These are phyloP conservation scores for Dynastes tityus DNA, from an alignment of 2,888 invertebrate species.

Conservation along the genomic window DNA sequence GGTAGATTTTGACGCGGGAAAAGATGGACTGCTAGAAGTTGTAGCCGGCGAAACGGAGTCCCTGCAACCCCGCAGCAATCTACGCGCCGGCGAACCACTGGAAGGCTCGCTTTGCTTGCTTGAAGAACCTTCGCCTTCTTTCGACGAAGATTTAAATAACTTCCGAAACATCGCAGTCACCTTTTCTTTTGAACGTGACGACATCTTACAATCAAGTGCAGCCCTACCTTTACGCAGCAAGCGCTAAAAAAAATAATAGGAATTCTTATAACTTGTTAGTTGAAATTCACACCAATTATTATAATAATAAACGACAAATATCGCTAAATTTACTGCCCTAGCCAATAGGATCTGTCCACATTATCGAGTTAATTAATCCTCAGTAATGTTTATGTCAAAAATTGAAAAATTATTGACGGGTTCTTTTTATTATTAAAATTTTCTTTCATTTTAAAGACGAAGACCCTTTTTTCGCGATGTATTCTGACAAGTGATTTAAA, in stretches of 20 bases:
- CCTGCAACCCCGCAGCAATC: conserved; percentile 66
- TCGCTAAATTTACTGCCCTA: background rate
- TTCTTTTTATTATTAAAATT: no score
- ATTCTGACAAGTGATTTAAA: background rate
- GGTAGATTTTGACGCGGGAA: conserved; percentile 61
- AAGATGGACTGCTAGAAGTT: conserved; percentile 72
- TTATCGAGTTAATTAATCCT: background rate
- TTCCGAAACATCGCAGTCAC: conserved; percentile 86
- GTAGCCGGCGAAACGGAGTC: conserved; percentile 68
- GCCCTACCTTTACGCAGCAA: background rate
- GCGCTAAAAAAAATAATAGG: conserved; percentile 30
- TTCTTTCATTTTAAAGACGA: no score
- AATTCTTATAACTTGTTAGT: background rate
- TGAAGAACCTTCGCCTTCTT: conserved; percentile 75
- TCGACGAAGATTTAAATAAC: conserved; percentile 83
- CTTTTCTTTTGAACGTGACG: conserved; percentile 86
- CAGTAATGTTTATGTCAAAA: no score
- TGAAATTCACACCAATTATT: background rate
- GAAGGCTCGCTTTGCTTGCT: conserved; percentile 70
- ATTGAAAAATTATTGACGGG: no score
- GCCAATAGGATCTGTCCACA: background rate
- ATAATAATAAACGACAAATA: background rate
- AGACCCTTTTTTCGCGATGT: no score
- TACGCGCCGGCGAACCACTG: conserved; percentile 67
- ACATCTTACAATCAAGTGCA: conserved; percentile 72